phyloP scores from a whole-genome alignment of 2,888 invertebrate genomes.

The Noctua fimbriata region DNA sequence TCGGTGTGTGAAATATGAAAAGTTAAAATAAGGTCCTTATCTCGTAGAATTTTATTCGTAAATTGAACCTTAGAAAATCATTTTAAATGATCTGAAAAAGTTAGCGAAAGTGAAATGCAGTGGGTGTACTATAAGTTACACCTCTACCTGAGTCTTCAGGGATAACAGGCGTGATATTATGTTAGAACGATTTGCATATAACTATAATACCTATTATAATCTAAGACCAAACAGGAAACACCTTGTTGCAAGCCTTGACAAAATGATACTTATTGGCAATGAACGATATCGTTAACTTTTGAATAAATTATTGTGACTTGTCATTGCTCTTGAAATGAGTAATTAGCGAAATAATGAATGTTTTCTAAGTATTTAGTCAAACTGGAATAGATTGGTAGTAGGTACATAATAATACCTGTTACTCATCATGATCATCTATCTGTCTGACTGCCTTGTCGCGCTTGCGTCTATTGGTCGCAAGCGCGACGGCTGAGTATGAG shows the following conservation, averaged over 20 bases:
- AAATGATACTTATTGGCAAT: constrained; percentile 41
- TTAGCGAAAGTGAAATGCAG: neutral
- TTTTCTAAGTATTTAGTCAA: too few relatives aligned
- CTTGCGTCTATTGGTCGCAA: too few relatives aligned
- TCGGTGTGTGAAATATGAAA: too few relatives aligned
- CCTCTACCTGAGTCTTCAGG: neutral
- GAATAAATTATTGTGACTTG: constrained; percentile 18
- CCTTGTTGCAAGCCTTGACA: constrained; percentile 44
- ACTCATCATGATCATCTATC: too few relatives aligned
- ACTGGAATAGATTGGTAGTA: too few relatives aligned
- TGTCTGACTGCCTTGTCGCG: too few relatives aligned
- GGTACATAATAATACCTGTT: too few relatives aligned
- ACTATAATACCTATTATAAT: neutral
- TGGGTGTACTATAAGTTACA: neutral
- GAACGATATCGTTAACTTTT: constrained; percentile 12
- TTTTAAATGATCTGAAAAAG: too few relatives aligned
- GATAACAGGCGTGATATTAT: neutral
- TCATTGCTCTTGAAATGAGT: constrained; percentile 35
- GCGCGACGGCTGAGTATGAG: too few relatives aligned
- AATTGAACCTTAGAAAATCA: too few relatives aligned
- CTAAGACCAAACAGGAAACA: constrained; percentile 22
- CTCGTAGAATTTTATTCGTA: neutral
- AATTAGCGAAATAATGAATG: neutral
- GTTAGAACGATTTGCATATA: neutral
- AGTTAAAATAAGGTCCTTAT: neutral